Evolutionary conservation across 2,113 vertebrate species (phyloP).

Genomic region (Salvelinus alpinus): DNA sequence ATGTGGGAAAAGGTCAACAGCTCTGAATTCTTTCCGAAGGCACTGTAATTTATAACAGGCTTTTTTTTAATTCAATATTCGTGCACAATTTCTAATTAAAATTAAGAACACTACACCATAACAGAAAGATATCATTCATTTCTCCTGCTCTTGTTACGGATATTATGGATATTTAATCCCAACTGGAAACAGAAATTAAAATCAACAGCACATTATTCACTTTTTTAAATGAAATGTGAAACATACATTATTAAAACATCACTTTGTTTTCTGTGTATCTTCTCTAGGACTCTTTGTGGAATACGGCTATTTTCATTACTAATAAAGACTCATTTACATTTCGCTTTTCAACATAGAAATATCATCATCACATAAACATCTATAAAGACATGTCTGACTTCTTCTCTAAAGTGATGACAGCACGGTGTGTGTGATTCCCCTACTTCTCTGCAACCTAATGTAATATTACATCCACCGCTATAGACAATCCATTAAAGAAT

Average conservation of each 20-base stretch:
- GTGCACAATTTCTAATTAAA: no score
- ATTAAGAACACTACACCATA: slow-evolving; percentile 31
- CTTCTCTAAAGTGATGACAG: neutral
- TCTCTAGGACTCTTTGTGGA: neutral
- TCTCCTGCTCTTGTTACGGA: slow-evolving; percentile 46
- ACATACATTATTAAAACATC: slow-evolving; percentile 46
- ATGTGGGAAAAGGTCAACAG: no score
- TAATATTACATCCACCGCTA: slow-evolving; percentile 30
- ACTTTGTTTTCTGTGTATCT: slow-evolving; percentile 22
- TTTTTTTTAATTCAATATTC: no score
- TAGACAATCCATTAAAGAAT: slow-evolving; percentile 34
- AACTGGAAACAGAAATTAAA: slow-evolving; percentile 42
- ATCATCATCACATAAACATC: slow-evolving; percentile 21
- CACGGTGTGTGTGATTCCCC: no score
- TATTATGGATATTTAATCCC: slow-evolving; percentile 42
- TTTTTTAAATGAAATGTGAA: slow-evolving; percentile 37
- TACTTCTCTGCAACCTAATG: slow-evolving; percentile 42
- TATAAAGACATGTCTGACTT: slow-evolving; percentile 45
- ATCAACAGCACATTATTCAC: slow-evolving; percentile 36
- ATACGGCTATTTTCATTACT: slow-evolving; percentile 25
- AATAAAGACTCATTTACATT: neutral
- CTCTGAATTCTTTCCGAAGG: no score
- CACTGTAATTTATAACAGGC: no score
- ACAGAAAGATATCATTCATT: slow-evolving; percentile 61
- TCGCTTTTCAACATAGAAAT: slow-evolving; percentile 23